Evolutionary conservation across 2,797 vertebrate species (phyloP), one percentile per base, ranked within the genome.

Genomic region (Chrosomus eos): DNA sequence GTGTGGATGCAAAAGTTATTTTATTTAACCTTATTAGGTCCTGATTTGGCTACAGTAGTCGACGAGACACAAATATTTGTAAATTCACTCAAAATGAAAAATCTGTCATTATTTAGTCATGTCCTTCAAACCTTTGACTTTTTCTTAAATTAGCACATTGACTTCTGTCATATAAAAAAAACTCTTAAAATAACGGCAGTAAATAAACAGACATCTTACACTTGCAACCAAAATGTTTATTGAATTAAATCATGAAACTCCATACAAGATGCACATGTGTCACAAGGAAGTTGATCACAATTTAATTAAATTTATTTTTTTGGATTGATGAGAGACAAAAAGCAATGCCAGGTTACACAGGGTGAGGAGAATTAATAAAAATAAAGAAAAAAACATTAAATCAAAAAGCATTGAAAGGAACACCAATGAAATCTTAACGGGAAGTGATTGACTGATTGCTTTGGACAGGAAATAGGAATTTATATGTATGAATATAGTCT

Each of bases 141-240:
- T n/a, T 26, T 60, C n/a, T 60, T 13, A 14, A 26, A 60, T 60
- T 28, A 62, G 5, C 13, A 26, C n/a, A 26, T 3, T 28, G 58
- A 7, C 5, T 28, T 62, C 26, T 2, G 0, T 28, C 28, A 16
- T 16, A 28, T 28, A 6, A 5, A 60, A 60, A 6, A 9, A 2
- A 14, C 0, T 1, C 8, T 11, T 7, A 72, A 26, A 11, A 1
- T 9, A 26, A 23, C 48, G 3, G 0, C 23, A 26, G 3, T n/a
- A 40, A 28, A 72, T 31, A 16, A 75, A 67, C 13, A 73, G 16
- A 18, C 36, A 4, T 36, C 5, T 85, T 66, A 13, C 1, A 82
- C 88, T 89, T 91, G 86, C 89, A 91, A 92, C 85, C 88, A 87
- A 89, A 82, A 64, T 67, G 85, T 93, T 93, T 92, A 89, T 92